phyloP scores from a whole-genome alignment of 1,140 invertebrate species.

The Adoxophyes honmai region DNA sequence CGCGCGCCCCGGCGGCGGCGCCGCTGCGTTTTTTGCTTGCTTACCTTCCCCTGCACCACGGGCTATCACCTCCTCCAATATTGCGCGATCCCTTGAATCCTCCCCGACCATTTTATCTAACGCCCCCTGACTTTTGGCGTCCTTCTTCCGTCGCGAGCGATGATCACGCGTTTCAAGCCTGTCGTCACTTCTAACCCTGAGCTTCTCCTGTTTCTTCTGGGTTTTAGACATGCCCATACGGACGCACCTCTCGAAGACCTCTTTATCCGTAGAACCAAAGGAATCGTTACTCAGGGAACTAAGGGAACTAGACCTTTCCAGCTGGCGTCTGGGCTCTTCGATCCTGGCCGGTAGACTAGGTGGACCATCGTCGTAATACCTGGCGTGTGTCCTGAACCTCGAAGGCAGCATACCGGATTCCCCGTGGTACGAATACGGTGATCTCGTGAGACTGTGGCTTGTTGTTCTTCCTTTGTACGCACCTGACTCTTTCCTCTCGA shows the following conservation, averaged over 20 bases:
- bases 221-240: slow-evolving; percentile 79
- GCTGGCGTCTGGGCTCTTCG: slow-evolving; percentile 31
- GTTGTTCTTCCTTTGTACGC: slow-evolving; percentile 73
- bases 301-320: slow-evolving; percentile 76
- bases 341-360: slow-evolving; percentile 42
- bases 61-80: slow-evolving; percentile 56
- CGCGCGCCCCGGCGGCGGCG: slow-evolving; percentile 68
- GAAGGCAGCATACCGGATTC: slow-evolving; percentile 28
- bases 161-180: slow-evolving; percentile 22
- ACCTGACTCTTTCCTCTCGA: slow-evolving; percentile 80
- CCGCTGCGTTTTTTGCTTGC: slow-evolving; percentile 69
- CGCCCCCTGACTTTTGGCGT: slow-evolving; percentile 29
- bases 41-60: slow-evolving; percentile 41
- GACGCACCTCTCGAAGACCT: slow-evolving; percentile 88
- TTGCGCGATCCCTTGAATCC: slow-evolving; percentile 41
- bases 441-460: slow-evolving; percentile 30
- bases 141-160: slow-evolving; percentile 25
- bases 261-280: slow-evolving; percentile 83
- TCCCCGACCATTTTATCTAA: slow-evolving; percentile 49
- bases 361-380: slow-evolving; percentile 39
- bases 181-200: slow-evolving; percentile 23
- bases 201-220: slow-evolving; percentile 36
- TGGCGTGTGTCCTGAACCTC: slow-evolving; percentile 23
- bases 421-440: slow-evolving; percentile 42
- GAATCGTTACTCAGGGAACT: slow-evolving; percentile 82